Conservation (phyloP, 2,888 invertebrate species). For the Steinernema scapterisci region DNA sequence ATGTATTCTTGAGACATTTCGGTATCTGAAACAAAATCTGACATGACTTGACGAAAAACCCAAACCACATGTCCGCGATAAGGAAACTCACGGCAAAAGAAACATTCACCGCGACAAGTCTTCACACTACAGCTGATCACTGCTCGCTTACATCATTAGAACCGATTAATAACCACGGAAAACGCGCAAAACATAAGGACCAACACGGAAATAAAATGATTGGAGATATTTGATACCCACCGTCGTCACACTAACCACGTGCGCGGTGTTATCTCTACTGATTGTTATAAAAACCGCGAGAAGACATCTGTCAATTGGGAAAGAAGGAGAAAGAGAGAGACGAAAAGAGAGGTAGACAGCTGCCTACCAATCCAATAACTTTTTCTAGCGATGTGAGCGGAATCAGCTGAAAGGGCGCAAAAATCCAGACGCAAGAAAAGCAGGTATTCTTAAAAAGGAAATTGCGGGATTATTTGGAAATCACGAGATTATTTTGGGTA, state of each 20-base stretch:
- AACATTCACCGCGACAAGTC: not conserved
- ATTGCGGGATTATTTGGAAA: not conserved
- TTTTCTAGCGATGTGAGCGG: not conserved
- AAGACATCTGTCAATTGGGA: conserved; percentile 19
- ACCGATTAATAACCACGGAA: no score
- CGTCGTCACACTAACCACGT: conserved; percentile 11
- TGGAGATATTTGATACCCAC: not conserved
- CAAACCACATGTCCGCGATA: no score
- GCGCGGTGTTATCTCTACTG: conserved; percentile 11
- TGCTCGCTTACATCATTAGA: no score
- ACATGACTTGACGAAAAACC: no score
- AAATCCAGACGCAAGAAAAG: no score
- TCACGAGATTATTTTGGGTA: conserved; percentile 10
- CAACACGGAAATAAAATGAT: no score
- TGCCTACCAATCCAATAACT: not conserved
- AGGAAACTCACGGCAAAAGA: no score
- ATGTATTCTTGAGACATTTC: not conserved
- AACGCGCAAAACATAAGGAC: no score
- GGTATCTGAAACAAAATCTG: no score
- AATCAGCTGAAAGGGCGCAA: not conserved
- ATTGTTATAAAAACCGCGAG: not conserved
- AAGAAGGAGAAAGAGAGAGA: not conserved
- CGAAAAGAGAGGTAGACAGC: not conserved
- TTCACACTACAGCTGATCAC: no score
- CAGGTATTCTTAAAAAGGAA: no score